Evolutionary conservation across 92 coral and sea anemone species (phyloP).

Genomic region (Epizoanthus scotinus): DNA sequence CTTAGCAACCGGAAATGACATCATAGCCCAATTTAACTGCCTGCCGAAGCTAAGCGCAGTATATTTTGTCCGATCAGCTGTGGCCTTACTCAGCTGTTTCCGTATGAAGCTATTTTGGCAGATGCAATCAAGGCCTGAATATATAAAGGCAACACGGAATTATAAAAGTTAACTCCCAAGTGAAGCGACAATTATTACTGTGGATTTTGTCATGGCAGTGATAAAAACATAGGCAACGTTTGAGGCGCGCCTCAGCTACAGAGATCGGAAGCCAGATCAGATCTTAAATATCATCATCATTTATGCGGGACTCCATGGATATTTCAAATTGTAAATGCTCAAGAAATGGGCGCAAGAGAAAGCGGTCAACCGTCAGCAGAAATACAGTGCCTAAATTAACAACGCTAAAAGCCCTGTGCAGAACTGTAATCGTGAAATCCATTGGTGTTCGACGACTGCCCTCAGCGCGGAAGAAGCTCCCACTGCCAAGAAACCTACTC

Average conservation of each 20-base stretch:
- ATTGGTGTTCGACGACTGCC: constrained; percentile 47
- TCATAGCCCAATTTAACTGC: constrained; percentile 47
- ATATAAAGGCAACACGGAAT: constrained; percentile 33
- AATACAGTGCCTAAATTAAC: background rate
- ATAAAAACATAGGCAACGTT: background rate
- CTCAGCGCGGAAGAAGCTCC: constrained; percentile 53
- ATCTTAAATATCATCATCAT: background rate
- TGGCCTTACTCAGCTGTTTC: constrained; percentile 37
- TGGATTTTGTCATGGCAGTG: background rate
- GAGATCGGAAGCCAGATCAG: background rate
- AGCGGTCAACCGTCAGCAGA: background rate
- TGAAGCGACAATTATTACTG: constrained; percentile 9
- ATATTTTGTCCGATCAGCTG: constrained; percentile 30
- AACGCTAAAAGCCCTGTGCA: constrained; percentile 50
- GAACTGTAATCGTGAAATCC: constrained; percentile 47
- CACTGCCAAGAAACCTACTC: constrained; percentile 61
- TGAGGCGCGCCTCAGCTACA: background rate
- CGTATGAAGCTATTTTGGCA: constrained; percentile 34
- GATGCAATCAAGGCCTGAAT: constrained; percentile 41
- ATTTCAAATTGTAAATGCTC: constrained; percentile 20
- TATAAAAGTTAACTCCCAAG: constrained; percentile 19
- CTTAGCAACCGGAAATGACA: constrained; percentile 68
- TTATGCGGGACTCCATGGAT: constrained; percentile 1
- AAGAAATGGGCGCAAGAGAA: constrained; percentile 40
- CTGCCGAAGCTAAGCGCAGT: background rate